phyloP scores from a whole-genome alignment of 2,888 invertebrate species.

The Ophion obscuratus region DNA sequence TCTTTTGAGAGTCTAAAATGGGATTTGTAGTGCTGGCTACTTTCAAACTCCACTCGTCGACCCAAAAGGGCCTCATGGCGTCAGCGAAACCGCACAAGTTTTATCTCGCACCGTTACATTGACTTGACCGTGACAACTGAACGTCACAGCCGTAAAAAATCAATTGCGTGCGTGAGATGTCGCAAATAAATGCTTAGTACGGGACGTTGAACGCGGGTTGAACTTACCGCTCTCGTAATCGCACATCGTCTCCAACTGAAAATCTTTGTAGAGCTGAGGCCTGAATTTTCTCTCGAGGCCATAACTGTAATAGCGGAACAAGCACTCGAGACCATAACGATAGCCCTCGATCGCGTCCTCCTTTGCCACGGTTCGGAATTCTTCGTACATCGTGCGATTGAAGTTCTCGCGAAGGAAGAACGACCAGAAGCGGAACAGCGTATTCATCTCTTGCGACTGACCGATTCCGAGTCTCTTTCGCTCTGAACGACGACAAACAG shows the following conservation, averaged over 20 bases:
- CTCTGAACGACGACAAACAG: constrained; percentile 86
- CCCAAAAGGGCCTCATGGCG: constrained; percentile 56
- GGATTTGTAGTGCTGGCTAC: constrained; percentile 65
- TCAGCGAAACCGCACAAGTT: constrained; percentile 68
- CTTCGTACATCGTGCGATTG: constrained; percentile 98
- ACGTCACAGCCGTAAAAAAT: constrained; percentile 39
- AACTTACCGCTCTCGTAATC: constrained; percentile 93
- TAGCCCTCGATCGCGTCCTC: constrained; percentile 97
- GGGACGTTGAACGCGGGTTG: too few relatives aligned
- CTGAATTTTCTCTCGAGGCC: constrained; percentile 98
- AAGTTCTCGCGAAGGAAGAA: constrained; percentile 99
- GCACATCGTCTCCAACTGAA: constrained; percentile 95
- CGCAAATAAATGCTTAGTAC: constrained; percentile 42
- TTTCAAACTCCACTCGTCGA: constrained; percentile 69
- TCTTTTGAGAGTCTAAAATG: background rate
- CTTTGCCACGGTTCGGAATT: constrained; percentile 95
- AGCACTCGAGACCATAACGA: constrained; percentile 93
- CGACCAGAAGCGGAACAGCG: constrained; percentile 99
- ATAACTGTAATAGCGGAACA: constrained; percentile 99
- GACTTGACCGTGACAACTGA: constrained; percentile 45
- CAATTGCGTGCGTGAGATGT: constrained; percentile 58
- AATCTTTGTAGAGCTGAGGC: constrained; percentile 97
- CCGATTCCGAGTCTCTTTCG: constrained; percentile 96
- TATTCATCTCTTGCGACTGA: constrained; percentile 99
- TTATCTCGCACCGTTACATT: constrained; percentile 69